phyloP scores from a whole-genome alignment of 1,140 invertebrate genomes.

The Hesperophylax magnus region DNA sequence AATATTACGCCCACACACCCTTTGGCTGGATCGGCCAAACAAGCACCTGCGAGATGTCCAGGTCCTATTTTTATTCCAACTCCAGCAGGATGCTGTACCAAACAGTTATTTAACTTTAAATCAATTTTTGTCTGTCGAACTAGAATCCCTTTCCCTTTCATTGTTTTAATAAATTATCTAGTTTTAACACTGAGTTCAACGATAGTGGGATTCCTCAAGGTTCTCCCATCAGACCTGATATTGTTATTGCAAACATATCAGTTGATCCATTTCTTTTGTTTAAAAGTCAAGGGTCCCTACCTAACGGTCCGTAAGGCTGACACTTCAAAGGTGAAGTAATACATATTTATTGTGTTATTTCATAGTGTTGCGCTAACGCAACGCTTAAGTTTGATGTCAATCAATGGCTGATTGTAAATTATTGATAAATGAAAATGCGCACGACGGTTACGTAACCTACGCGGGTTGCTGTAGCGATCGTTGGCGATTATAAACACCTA shows the following conservation, averaged over 20 bases:
- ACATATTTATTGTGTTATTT: neutral
- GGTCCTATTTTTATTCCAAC: neutral
- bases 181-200: no score
- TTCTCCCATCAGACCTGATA: no score
- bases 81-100: neutral
- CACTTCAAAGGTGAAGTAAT: neutral
- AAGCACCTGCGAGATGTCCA: conserved; percentile 4
- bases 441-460: neutral
- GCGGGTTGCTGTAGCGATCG: neutral
- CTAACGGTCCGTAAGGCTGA: neutral
- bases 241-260: no score
- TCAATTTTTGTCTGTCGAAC: no score
- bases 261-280: no score
- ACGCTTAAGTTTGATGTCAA: neutral
- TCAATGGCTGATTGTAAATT: conserved; percentile 7
- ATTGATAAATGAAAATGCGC: neutral
- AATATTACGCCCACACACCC: conserved; percentile 15
- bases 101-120: no score
- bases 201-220: no score
- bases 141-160: no score
- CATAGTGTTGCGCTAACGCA: neutral
- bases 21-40: neutral
- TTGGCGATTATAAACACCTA: conserved; percentile 14
- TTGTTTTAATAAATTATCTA: no score
- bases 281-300: no score